Evolutionary conservation across 2,113 vertebrate species (phyloP).

Genomic region (Microcebus ravelobensis): DNA sequence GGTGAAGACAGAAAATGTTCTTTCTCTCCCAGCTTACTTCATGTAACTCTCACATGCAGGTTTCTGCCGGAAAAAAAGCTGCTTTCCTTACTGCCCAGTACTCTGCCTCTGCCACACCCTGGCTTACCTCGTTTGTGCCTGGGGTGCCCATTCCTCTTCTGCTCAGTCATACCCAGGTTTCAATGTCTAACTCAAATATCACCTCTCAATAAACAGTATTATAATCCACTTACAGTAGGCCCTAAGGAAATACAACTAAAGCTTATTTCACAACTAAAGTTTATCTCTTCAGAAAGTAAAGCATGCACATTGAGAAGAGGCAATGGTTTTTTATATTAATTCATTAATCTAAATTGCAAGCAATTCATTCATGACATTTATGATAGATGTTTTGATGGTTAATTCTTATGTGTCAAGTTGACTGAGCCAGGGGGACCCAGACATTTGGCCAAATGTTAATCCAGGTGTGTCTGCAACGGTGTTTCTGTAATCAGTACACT

Average conservation of each 20-base stretch:
- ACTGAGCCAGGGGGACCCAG: neutral
- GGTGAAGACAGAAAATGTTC: neutral
- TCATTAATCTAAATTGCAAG: neutral
- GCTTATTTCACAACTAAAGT: neutral
- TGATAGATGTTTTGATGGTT: neutral
- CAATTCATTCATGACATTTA: neutral
- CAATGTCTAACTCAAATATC: neutral
- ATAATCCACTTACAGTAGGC: neutral
- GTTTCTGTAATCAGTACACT: neutral
- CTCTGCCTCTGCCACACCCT: neutral
- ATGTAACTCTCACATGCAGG: neutral
- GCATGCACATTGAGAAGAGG: neutral
- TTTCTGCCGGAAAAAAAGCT: neutral
- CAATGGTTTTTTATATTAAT: neutral
- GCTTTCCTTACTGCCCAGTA: neutral
- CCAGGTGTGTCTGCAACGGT: neutral
- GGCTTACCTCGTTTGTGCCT: no score
- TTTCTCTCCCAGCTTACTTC: neutral
- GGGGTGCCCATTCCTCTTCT: neutral
- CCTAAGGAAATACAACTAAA: neutral
- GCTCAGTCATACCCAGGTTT: neutral
- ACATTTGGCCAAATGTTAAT: neutral
- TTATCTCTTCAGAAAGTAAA: neutral
- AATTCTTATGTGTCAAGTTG: neutral
- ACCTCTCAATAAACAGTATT: neutral